Conservation (phyloP, 2,797 vertebrate species). For the Miichthys miiuy region DNA sequence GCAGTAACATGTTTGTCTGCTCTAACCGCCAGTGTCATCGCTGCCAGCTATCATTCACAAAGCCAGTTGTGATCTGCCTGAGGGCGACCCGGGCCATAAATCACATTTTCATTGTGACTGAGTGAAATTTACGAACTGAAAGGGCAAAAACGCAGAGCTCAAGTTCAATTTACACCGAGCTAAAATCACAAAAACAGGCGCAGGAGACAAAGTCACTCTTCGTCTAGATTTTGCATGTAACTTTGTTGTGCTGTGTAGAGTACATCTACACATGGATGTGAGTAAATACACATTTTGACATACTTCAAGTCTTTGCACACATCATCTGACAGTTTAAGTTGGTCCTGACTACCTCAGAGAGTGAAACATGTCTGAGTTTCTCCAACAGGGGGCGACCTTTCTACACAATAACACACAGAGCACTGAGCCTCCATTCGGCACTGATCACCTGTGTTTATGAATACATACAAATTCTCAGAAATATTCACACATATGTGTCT, state of each 20-base stretch:
- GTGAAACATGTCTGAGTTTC: background rate
- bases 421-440: background rate
- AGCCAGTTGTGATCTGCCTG: background rate
- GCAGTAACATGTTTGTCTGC: background rate
- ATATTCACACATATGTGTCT: background rate
- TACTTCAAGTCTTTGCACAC: too few relatives aligned
- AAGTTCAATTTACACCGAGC: background rate
- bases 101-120: too few relatives aligned
- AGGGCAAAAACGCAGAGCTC: background rate
- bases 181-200: too few relatives aligned
- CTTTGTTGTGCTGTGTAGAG: background rate
- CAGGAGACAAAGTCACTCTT: background rate
- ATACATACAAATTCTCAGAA: background rate
- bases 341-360: background rate
- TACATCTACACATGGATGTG: too few relatives aligned
- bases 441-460: background rate
- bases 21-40: background rate
- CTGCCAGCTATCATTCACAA: background rate
- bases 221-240: background rate
- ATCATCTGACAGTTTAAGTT: background rate
- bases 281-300: too few relatives aligned
- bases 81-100: background rate
- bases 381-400: conserved; percentile 72
- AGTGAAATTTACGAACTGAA: too few relatives aligned
- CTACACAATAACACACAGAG: background rate